Conservation (phyloP, 2,888 invertebrate species). For the Cyclophora punctaria region DNA sequence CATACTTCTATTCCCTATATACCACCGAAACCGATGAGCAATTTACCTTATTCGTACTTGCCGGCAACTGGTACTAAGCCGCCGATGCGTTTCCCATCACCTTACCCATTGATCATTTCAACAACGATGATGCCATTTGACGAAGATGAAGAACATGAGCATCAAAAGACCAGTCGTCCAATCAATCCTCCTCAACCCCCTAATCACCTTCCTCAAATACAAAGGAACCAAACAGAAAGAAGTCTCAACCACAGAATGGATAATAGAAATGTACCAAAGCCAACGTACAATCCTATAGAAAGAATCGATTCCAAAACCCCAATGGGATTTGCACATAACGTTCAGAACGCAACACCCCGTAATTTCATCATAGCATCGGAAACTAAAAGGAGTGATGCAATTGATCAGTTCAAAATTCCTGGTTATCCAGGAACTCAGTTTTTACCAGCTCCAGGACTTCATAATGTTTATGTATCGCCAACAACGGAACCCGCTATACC, state of each 20-base stretch:
- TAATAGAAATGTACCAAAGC: conserved; percentile 35
- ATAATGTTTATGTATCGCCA: conserved; percentile 47
- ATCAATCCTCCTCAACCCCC: too few relatives aligned
- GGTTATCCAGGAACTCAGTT: conserved; percentile 42
- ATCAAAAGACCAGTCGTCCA: conserved; percentile 23
- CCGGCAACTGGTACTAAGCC: conserved; percentile 52
- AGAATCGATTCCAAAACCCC: conserved; percentile 49
- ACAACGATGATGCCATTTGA: conserved; percentile 39
- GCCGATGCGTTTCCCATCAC: conserved; percentile 43
- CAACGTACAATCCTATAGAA: conserved; percentile 47
- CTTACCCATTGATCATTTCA: conserved; percentile 47
- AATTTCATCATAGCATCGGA: conserved; percentile 52
- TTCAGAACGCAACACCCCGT: conserved; percentile 38
- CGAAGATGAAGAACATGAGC: conserved; percentile 37
- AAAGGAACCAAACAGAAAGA: conserved; percentile 32
- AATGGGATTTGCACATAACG: conserved; percentile 26
- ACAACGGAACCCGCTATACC: conserved; percentile 69
- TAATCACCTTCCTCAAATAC: conserved; percentile 2
- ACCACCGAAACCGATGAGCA: conserved; percentile 46
- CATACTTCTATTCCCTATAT: conserved; percentile 53
- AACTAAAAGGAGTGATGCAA: conserved; percentile 37
- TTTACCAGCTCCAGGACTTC: conserved; percentile 44
- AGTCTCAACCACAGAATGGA: conserved; percentile 20
- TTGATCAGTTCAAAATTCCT: conserved; percentile 47
- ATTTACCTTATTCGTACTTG: conserved; percentile 49